Evolutionary conservation across 2,797 vertebrate genomes (phyloP), one percentile per base, ranked within the genome.

Genomic region (Pipistrellus pipistrellus): DNA sequence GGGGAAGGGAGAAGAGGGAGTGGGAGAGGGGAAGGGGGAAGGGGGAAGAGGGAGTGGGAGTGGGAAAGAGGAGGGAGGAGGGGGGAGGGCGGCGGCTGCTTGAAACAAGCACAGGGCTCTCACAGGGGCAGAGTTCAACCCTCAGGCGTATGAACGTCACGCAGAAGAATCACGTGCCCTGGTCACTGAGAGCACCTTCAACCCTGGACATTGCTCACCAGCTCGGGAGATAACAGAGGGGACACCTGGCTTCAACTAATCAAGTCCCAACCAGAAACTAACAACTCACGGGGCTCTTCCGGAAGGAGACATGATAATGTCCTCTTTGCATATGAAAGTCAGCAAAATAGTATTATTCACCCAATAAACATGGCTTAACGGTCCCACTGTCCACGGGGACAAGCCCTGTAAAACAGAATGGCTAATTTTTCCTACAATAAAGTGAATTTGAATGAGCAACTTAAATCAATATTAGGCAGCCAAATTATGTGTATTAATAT

Each of bases 401-500:
- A 88, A 90, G 76, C 85, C 59, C 46, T 69, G 71, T 59, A 81
- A 90, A 96, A 95, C 38, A 91, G 96, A 96, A 92, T 38, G 93
- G 89, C 62, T 90, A 89, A 84, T 93, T 97, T 94, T 96, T 93
- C 76, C 76, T 84, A 48, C 85, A 95, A 95, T 85, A 94, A 95
- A 93, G 76, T 95, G 89, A 96, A 97, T 96, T 55, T 88, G 85
- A 97, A 96, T 96, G 93, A 97, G 90, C 93, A 95, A 96, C 94
- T 92, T 95, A 97, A 97, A 97, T 97, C 96, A 97, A 86, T 93
- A 96, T 95, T 93, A 96, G 88, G 94, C 90, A 93, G 83, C 83
- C 91, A 72, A 94, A 97, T 96, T 95, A 95, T 95, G 83, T 82
- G n/a, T 96, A 96, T 97, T 97, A 97, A 96, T 97, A 97, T 90